Percentiles rank a stretch among this genome's conserved stretches.
Conservation (phyloP, 2,113 vertebrate species). For the Chlorocebus sabaeus region DNA sequence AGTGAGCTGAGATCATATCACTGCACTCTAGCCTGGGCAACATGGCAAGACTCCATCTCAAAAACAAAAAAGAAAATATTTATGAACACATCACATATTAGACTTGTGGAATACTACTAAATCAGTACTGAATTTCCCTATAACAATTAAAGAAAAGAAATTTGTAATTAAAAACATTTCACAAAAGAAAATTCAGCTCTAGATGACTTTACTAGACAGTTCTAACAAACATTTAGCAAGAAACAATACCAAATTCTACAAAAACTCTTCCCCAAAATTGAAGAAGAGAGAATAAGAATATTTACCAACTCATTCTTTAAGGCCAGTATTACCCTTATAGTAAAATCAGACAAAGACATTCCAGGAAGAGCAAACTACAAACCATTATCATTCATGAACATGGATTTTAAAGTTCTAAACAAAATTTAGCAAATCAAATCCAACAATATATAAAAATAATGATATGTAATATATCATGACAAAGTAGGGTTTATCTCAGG, state of each 20-base stretch:
- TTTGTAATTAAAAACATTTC: not conserved
- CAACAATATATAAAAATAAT: not conserved
- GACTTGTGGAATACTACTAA: not conserved
- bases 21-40: no score
- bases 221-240: not conserved
- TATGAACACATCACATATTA: not conserved
- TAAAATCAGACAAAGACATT: not conserved
- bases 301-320: not conserved
- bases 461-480: not conserved
- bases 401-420: not conserved
- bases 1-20: no score
- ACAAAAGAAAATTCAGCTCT: not conserved
- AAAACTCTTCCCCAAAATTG: not conserved
- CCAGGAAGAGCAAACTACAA: not conserved
- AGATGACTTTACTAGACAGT: not conserved
- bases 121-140: not conserved
- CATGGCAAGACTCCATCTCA: no score
- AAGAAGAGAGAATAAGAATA: not conserved
- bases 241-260: not conserved
- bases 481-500: not conserved
- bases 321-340: not conserved
- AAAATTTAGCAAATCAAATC: not conserved
- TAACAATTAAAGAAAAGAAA: not conserved
- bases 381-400: not conserved
- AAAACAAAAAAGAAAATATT: not conserved